Base-by-base conservation (phyloP, 2,888 invertebrate species). In the Perdita meconis region DNA sequence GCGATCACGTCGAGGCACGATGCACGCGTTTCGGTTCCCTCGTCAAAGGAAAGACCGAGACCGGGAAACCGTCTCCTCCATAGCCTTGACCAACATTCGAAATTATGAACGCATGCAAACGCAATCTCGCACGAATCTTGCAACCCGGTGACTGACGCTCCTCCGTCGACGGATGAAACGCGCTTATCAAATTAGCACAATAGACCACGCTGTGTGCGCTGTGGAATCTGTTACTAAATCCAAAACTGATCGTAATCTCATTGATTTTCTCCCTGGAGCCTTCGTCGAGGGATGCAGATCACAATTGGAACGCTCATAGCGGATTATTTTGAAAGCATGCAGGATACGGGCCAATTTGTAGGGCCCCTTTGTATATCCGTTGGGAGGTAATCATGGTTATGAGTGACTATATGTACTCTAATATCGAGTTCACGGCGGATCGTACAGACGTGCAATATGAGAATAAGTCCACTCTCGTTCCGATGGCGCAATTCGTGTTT, bases 341-440 rank as follows among this genome's bases (percentile, higher is more conserved):
- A 83, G 86, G 77, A 80, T 82, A 82, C 70, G 55, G 69, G 53
- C 74, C 72, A 75, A 78, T 86, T 81, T 80, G 65, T 80, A 69
- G 72, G 80, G 75, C 83, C 86, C 86, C 83, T 83, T 84, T 81
- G 78, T 83, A 86, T 82, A 84, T 86, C 86, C 86, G 81, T 83
- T 81, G 80, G 67, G 80, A 77, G 77, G 83, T 80, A 84, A 84
- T 75, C 66, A 80, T 70, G 69, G 72, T 64, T 86, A 80, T 76
- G 44, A 81, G 67, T 73, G 81, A 72, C 82, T 80, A 74, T 70
- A 73, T 66, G 72, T 70, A 78, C 67, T 80, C 42, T 66, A 79
- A 76, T 76, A 78, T 84, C 36, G 65, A 51, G 74, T 75, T 78
- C 60, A 71, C 57, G 44, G 50, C 73, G 47, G 57, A 69, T 76